Percentiles rank a stretch among this genome's conserved stretches.
phyloP scores from a whole-genome alignment of 2,797 vertebrate genomes.

The Galaxias olidus region DNA sequence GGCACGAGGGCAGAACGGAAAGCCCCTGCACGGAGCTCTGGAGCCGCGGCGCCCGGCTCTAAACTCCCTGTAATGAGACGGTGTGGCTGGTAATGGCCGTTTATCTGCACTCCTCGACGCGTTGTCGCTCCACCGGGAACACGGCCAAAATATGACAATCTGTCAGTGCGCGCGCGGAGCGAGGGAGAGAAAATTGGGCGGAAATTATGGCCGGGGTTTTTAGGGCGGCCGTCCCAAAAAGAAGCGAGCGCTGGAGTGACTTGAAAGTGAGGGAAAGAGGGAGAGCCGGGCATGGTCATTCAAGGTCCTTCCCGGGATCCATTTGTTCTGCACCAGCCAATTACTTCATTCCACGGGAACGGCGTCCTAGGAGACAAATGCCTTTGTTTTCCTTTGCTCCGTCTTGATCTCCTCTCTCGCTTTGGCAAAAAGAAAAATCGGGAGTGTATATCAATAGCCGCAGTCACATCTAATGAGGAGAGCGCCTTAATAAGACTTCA shows the following conservation, averaged over 20 bases:
- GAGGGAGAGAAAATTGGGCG: slow-evolving; percentile 70
- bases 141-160: slow-evolving; percentile 76
- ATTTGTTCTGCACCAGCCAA: slow-evolving; percentile 58
- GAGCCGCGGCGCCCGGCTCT: slow-evolving; percentile 59
- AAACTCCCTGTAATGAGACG: slow-evolving; percentile 69
- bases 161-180: slow-evolving; percentile 68
- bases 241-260: slow-evolving; percentile 60
- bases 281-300: slow-evolving; percentile 57
- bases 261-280: slow-evolving; percentile 62
- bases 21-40: slow-evolving; percentile 40
- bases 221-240: slow-evolving; percentile 68
- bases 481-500: slow-evolving; percentile 29
- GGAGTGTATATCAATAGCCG: slow-evolving; percentile 23
- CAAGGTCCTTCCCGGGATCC: slow-evolving; percentile 62
- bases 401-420: slow-evolving; percentile 27
- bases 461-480: slow-evolving; percentile 32
- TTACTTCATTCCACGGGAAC: slow-evolving; percentile 33
- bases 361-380: slow-evolving; percentile 39
- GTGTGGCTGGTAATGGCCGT: slow-evolving; percentile 72
- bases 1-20: slow-evolving; percentile 25
- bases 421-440: slow-evolving; percentile 14
- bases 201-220: slow-evolving; percentile 71
- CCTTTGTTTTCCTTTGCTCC: slow-evolving; percentile 34
- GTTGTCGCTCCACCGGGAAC: slow-evolving; percentile 68
- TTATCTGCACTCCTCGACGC: slow-evolving; percentile 72